phyloP scores from a whole-genome alignment of 1,140 invertebrate genomes.

The Bemisia tabaci region DNA sequence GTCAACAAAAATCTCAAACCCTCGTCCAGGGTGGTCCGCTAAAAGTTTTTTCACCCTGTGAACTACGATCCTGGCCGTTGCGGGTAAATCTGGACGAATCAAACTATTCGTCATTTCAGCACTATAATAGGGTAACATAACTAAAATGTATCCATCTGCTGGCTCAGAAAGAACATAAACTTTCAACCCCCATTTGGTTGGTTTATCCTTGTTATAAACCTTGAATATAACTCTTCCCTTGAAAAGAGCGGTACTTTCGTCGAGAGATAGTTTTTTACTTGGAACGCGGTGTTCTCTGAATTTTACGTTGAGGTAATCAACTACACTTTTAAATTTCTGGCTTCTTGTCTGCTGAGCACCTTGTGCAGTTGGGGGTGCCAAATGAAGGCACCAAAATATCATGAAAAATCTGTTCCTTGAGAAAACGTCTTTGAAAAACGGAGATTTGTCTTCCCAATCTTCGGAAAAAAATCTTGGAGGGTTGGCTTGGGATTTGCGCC shows the following conservation, averaged over 20 bases:
- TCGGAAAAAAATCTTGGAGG: conserved; percentile 9
- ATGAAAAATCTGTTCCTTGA: neutral
- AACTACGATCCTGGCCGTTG: too few species aligned
- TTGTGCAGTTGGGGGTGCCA: neutral
- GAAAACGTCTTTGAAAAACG: neutral
- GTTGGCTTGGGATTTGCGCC: conserved; percentile 8
- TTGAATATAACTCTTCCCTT: conserved; percentile 11
- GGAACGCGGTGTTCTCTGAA: neutral
- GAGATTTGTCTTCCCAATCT: conserved; percentile 5
- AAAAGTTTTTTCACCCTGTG: too few species aligned
- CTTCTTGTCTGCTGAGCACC: neutral
- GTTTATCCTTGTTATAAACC: conserved; percentile 10
- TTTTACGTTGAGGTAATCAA: neutral
- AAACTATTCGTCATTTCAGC: too few species aligned
- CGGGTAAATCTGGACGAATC: too few species aligned
- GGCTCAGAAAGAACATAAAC: neutral
- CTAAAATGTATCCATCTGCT: neutral
- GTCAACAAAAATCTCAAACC: too few species aligned
- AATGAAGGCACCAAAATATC: neutral
- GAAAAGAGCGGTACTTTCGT: conserved; percentile 8
- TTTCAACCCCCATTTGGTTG: conserved; percentile 8
- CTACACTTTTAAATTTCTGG: neutral
- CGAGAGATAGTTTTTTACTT: neutral
- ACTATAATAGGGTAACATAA: too few species aligned
- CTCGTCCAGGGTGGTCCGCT: too few species aligned